Evolutionary conservation across 1,140 invertebrate genomes (phyloP), one percentile per base, ranked within the genome.

Genomic region (Copidosoma floridanum): DNA sequence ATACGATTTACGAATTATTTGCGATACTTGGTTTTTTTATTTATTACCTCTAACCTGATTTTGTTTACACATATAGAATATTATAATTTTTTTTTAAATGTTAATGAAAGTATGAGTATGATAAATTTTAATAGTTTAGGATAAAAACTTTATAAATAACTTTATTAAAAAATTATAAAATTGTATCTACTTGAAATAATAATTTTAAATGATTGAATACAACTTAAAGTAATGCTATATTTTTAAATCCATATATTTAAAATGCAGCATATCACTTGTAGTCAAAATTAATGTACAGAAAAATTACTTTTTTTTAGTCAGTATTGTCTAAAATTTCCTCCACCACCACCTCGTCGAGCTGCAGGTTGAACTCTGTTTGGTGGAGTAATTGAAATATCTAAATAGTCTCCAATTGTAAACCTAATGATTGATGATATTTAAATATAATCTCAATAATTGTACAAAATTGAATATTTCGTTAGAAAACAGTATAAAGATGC

Each of bases 361-460:
- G 81, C 77, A 37, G 86, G 85, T 56, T 89, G 88, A 67, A 89
- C 84, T 73, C 91, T 85, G 67, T 88, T 89, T 11, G 95, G 94
- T 38, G 92, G 91, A 26, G 92, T 93, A 50, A 99, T 97, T 8
- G 94, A 95, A 69, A 99, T 97, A 77, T 99, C 97, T 70, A 99
- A 82, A 80, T 94, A 99, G 81, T 99, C 96, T 3, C 95, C 95
- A 73, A 97, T 94, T 58, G 88, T 88, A 72, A 97, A 96, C 68
- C 94, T 90, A 61, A 62, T n/a, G n/a, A n/a, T n/a, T n/a, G 48
- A 57, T 41, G 23, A 50, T 58, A 61, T 37, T 10, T 44, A 47
- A 11, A 24, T 40, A 54, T 58, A 38, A 56, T 18, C 2, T 24
- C n/a, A n/a, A n/a, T n/a, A n/a, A n/a, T 32, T 8, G 29, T 32